phyloP scores from a whole-genome alignment of 2,113 vertebrate genomes.

The Apteryx mantelli region DNA sequence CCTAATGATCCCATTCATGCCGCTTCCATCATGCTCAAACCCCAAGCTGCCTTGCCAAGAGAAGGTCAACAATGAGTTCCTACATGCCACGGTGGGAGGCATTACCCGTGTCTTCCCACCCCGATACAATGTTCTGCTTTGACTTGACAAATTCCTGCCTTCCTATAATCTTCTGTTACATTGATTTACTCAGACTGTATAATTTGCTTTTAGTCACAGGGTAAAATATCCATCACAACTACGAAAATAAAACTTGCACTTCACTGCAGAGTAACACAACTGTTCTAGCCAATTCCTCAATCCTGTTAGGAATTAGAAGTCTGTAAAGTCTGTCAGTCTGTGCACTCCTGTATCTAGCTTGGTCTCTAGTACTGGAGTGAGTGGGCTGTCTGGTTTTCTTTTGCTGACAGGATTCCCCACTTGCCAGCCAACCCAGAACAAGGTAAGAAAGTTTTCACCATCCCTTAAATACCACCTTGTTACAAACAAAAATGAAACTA shows the following conservation, averaged over 20 bases:
- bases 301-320: not conserved
- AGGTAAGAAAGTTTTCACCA: not conserved
- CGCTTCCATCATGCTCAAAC: not conserved
- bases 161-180: not conserved
- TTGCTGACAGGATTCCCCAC: not conserved
- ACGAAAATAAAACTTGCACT: not conserved
- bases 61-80: not conserved
- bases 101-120: not conserved
- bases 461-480: not conserved
- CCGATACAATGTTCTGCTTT: not conserved
- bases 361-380: not conserved
- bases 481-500: not conserved
- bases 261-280: not conserved
- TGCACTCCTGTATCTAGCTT: not conserved
- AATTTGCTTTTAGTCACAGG: not conserved
- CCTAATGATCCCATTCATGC: not conserved
- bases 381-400: not conserved
- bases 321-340: not conserved
- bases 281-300: not conserved
- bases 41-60: not conserved
- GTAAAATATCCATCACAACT: not conserved
- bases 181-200: not conserved
- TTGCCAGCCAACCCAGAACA: not conserved
- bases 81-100: not conserved
- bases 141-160: not conserved